These are phyloP conservation scores for Caenorhabditis sp. DNA, from an alignment of 2,888 invertebrate species.

Conservation along the genomic window DNA sequence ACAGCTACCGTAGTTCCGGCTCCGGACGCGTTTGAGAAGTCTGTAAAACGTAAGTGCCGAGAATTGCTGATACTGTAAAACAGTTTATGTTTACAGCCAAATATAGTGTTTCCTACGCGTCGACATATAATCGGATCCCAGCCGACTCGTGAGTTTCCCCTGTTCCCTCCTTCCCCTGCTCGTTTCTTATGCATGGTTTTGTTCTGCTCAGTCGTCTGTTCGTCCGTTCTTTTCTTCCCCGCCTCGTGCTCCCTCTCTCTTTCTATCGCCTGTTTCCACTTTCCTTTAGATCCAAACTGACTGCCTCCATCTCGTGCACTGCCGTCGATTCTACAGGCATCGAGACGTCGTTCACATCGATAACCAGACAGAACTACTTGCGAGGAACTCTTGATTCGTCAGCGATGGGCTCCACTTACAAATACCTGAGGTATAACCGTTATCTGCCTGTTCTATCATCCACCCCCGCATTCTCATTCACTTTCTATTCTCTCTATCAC, in stretches of 20 bases:
- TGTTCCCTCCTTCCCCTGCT: not conserved
- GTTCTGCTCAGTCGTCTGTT: conserved; percentile 19
- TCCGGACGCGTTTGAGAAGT: conserved; percentile 18
- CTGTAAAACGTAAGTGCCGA: conserved; percentile 37
- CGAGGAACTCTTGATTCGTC: conserved; percentile 28
- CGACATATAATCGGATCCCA: conserved; percentile 69
- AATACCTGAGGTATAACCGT: conserved; percentile 45
- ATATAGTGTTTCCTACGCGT: conserved; percentile 72
- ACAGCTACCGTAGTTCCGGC: conserved; percentile 43
- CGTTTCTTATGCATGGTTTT: conserved; percentile 35
- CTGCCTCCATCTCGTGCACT: conserved; percentile 51
- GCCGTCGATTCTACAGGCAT: conserved; percentile 49
- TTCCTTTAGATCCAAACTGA: conserved; percentile 51
- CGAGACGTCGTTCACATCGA: conserved; percentile 44
- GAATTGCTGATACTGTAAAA: not conserved
- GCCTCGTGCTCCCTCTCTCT: conserved; percentile 8
- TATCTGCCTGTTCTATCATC: not conserved
- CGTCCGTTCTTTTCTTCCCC: conserved; percentile 3
- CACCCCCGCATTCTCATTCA: conserved; percentile 14
- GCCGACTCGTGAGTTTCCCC: conserved; percentile 68
- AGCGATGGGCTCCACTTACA: conserved; percentile 26
- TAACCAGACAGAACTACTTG: conserved; percentile 45
- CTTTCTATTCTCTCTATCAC: conserved; percentile 5
- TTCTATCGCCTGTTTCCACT: conserved; percentile 25
- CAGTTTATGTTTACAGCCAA: conserved; percentile 61